A percentile compares a stretch with the other conserved stretches of the same genome.
Conservation (phyloP, 2,888 invertebrate genomes). For the Drosophila lacicola region DNA sequence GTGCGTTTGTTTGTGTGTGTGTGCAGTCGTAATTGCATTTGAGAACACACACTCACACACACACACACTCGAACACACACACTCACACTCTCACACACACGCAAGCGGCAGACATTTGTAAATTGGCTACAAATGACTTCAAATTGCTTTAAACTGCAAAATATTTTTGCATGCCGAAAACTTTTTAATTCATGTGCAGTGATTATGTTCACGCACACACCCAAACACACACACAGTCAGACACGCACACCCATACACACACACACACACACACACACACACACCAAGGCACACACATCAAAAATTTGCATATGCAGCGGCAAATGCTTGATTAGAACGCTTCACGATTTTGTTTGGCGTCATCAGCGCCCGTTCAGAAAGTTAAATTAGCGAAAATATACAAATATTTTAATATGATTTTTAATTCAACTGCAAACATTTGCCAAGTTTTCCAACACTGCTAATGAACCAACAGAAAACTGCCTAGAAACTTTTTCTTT, state of each 20-base stretch:
- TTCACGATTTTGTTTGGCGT: constrained; percentile 24
- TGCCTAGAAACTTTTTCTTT: neutral
- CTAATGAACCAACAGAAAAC: constrained; percentile 56
- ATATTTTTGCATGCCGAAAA: constrained; percentile 74
- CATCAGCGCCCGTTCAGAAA: constrained; percentile 18
- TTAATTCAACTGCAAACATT: constrained; percentile 38
- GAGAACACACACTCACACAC: constrained; percentile 27
- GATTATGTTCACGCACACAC: constrained; percentile 61
- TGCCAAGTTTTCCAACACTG: constrained; percentile 45
- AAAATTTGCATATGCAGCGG: constrained; percentile 29
- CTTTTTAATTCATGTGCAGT: constrained; percentile 80
- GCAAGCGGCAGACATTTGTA: constrained; percentile 63
- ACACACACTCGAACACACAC: constrained; percentile 13
- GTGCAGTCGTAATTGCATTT: constrained; percentile 70
- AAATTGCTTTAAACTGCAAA: constrained; percentile 80
- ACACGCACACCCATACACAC: neutral
- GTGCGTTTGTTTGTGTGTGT: constrained; percentile 15
- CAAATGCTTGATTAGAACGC: constrained; percentile 69
- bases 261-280: neutral
- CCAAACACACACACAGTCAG: constrained; percentile 14
- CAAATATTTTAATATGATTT: constrained; percentile 39
- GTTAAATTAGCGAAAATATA: constrained; percentile 43
- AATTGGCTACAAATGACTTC: constrained; percentile 80
- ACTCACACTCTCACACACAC: constrained; percentile 8
- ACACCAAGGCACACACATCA: constrained; percentile 1